phyloP scores from a whole-genome alignment of 2,797 vertebrate species.

The Channa striata region DNA sequence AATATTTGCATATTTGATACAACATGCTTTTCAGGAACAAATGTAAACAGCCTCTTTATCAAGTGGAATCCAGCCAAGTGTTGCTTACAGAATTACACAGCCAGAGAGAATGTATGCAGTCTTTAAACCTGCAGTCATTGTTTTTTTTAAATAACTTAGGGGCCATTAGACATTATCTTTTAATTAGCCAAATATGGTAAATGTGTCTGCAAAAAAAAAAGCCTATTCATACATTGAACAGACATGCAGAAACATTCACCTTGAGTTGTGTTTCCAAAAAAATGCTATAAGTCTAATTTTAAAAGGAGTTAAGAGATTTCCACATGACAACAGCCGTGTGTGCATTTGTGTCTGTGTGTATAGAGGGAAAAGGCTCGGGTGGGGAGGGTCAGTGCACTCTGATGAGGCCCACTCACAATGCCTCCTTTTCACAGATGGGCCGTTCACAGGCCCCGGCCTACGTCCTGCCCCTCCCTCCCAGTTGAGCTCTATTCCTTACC shows the following conservation, averaged over 20 bases:
- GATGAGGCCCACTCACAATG: constrained; percentile 72
- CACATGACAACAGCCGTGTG: constrained; percentile 59
- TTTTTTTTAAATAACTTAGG: not conserved
- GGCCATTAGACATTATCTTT: not conserved
- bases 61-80: not conserved
- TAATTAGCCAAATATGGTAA: not conserved
- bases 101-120: not conserved
- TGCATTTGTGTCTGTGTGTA: constrained; percentile 39
- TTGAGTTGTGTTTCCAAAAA: not conserved
- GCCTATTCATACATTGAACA: not conserved
- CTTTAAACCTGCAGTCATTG: not conserved
- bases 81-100: not conserved
- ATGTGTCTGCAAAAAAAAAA: not conserved
- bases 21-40: not conserved
- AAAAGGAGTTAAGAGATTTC: constrained; percentile 31
- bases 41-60: not conserved
- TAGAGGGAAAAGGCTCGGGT: constrained; percentile 27
- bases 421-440: constrained; percentile 79
- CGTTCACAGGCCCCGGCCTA: constrained; percentile 63
- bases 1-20: not conserved
- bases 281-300: not conserved
- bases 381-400: constrained; percentile 62
- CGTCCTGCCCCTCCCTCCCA: constrained; percentile 69
- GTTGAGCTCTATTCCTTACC: constrained; percentile 72
- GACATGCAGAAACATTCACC: not conserved